phyloP scores from a whole-genome alignment of 2,113 vertebrate species.

The Theristicus caerulescens region DNA sequence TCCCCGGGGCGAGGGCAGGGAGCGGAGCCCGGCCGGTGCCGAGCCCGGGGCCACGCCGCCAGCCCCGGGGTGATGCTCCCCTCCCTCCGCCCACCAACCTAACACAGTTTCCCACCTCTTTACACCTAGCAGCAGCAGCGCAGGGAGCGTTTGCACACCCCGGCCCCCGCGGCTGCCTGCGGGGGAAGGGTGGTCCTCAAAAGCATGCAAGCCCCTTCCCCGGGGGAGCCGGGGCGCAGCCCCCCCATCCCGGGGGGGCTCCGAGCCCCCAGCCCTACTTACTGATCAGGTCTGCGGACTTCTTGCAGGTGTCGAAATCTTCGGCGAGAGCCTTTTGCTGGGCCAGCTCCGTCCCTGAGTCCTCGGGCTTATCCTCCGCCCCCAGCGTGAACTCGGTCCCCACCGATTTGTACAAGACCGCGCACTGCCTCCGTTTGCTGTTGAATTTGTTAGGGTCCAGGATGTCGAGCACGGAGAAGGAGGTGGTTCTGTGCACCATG shows the following conservation, averaged over 20 bases:
- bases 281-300: constrained; percentile 74
- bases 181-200: neutral
- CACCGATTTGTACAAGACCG: constrained; percentile 69
- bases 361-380: constrained; percentile 59
- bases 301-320: constrained; percentile 77
- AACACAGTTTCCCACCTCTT: accelerated
- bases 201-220: neutral
- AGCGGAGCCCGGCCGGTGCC: too few relatives aligned
- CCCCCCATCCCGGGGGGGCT: neutral
- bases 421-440: constrained; percentile 78
- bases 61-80: neutral
- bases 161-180: neutral
- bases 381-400: constrained; percentile 37
- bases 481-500: constrained; percentile 86
- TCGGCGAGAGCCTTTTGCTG: constrained; percentile 72
- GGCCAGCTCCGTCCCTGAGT: constrained; percentile 54
- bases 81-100: neutral
- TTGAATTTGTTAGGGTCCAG: constrained; percentile 97
- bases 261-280: constrained; percentile 53
- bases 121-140: accelerated
- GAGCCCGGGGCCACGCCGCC: neutral
- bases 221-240: neutral
- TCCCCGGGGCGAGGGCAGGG: neutral
- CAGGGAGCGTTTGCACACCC: neutral
- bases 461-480: constrained; percentile 97